These are phyloP conservation scores for Flabesymbios commensalis DNA, from an alignment of 2,888 invertebrate genomes.

Conservation along the genomic window DNA sequence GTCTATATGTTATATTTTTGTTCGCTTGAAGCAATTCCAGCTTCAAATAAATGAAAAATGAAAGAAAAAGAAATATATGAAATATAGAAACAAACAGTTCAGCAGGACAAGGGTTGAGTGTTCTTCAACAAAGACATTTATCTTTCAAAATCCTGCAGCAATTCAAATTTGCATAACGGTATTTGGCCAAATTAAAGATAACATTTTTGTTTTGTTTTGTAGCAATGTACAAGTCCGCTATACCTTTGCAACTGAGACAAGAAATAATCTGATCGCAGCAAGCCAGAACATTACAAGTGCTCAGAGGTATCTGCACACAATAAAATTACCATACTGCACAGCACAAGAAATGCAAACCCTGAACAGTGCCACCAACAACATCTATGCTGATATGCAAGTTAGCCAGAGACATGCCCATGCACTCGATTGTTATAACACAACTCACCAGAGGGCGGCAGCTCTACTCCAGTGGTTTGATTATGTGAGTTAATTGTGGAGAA, in stretches of 20 bases:
- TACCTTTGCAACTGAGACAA: constrained; percentile 63
- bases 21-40: background rate
- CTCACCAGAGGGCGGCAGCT: constrained; percentile 62
- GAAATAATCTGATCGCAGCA: constrained; percentile 66
- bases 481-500: constrained; percentile 42
- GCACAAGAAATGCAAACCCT: constrained; percentile 63
- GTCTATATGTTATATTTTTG: too few relatives aligned
- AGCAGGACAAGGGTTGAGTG: too few relatives aligned
- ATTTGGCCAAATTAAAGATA: background rate
- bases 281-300: constrained; percentile 65
- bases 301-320: constrained; percentile 63
- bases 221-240: constrained; percentile 40
- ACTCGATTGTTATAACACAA: constrained; percentile 61
- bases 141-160: too few relatives aligned
- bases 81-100: too few relatives aligned
- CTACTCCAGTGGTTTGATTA: constrained; percentile 66
- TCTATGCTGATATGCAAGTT: constrained; percentile 65
- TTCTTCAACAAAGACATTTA: too few relatives aligned
- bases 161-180: background rate
- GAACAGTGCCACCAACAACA: constrained; percentile 62
- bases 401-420: constrained; percentile 61
- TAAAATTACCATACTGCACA: constrained; percentile 62
- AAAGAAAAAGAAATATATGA: too few relatives aligned
- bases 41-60: background rate
- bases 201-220: background rate